phyloP scores from a whole-genome alignment of 2,888 invertebrate species.

The Orchesella flavescens region DNA sequence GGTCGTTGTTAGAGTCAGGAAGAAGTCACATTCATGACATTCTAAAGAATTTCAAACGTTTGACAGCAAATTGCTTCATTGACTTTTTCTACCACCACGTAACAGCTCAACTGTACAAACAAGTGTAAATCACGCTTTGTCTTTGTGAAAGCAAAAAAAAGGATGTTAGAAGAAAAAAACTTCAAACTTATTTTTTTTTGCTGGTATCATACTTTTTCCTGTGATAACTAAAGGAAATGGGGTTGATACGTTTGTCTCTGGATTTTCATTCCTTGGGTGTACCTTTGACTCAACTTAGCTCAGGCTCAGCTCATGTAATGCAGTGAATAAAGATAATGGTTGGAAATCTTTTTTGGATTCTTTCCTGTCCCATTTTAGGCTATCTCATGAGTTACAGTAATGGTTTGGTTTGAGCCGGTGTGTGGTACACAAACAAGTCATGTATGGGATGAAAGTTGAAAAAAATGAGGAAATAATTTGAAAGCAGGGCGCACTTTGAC shows the following conservation, averaged over 20 bases:
- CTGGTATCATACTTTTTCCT: neutral
- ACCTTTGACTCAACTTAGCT: too few relatives aligned
- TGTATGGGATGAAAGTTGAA: neutral
- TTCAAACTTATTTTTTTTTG: neutral
- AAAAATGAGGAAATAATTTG: constrained; percentile 25
- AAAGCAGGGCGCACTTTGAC: neutral
- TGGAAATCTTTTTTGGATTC: too few relatives aligned
- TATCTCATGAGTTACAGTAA: neutral
- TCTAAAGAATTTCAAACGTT: constrained; percentile 30
- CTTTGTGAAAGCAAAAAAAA: too few relatives aligned
- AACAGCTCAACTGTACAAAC: constrained; percentile 18
- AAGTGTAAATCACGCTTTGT: too few relatives aligned
- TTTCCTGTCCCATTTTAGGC: too few relatives aligned
- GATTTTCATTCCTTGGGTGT: too few relatives aligned
- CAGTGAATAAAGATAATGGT: neutral
- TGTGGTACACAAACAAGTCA: neutral
- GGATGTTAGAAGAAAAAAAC: constrained; percentile 1
- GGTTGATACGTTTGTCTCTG: neutral
- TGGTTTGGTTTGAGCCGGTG: neutral
- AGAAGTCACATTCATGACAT: neutral
- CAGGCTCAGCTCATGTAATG: too few relatives aligned
- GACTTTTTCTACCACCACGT: constrained; percentile 12
- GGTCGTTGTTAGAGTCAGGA: too few relatives aligned
- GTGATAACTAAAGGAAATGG: neutral
- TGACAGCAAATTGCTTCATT: constrained; percentile 44